A percentile compares a stretch with the other conserved stretches of the same genome.
phyloP scores from a whole-genome alignment of 2,888 invertebrate species.

The Lasioglossum leucozonium region DNA sequence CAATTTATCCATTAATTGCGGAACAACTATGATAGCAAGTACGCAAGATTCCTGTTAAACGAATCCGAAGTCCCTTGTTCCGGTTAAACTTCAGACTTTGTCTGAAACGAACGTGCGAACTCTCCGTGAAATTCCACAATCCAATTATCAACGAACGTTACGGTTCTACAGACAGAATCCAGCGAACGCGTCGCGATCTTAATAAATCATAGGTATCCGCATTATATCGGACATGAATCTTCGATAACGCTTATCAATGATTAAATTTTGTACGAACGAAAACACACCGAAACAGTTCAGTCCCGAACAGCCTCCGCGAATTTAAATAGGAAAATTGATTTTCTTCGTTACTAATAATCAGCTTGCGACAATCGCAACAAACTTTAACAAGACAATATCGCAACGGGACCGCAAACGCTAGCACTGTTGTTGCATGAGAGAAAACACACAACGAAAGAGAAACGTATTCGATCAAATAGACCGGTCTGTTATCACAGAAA shows the following conservation, averaged over 20 bases:
- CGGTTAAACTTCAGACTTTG: neutral
- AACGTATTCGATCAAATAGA: neutral
- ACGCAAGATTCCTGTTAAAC: neutral
- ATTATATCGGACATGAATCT: neutral
- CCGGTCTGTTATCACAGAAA: neutral
- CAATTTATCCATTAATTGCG: neutral
- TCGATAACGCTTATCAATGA: constrained; percentile 8
- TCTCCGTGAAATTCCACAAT: neutral
- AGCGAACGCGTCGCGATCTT: neutral
- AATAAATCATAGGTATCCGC: neutral
- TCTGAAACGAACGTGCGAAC: neutral
- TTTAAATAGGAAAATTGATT: neutral
- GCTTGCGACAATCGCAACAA: neutral
- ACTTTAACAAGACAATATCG: constrained; percentile 12
- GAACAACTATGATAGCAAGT: neutral
- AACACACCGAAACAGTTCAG: neutral
- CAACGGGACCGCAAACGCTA: neutral
- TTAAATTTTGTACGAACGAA: neutral
- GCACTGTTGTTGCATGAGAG: neutral
- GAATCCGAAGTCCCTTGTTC: neutral
- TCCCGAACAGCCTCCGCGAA: neutral
- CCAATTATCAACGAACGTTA: neutral
- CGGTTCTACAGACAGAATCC: neutral
- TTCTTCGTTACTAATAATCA: neutral
- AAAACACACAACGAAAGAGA: neutral